A percentile compares a stretch with the other conserved stretches of the same genome.
Conservation (phyloP, 2,797 vertebrate species). For the Pangasius mekongensis region DNA sequence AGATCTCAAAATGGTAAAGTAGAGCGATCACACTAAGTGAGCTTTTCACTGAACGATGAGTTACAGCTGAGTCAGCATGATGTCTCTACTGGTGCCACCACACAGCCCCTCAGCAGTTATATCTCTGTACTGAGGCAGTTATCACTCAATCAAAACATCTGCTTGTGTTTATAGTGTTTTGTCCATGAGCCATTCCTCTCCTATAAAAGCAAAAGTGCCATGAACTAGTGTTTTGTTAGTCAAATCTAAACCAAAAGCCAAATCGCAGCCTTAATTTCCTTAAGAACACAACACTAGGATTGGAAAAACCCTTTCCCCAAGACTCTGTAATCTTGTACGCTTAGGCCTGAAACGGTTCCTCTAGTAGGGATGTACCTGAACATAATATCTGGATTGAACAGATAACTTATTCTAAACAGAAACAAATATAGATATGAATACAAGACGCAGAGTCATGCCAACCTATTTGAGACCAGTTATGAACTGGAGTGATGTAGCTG, state of each 20-base stretch:
- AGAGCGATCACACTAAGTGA: neutral
- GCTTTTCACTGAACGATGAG: too few relatives aligned
- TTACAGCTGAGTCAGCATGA: constrained; percentile 28
- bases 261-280: neutral
- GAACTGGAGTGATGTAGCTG: neutral
- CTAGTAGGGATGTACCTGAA: too few relatives aligned
- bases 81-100: neutral
- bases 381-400: neutral
- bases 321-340: neutral
- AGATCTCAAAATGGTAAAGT: neutral
- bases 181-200: neutral
- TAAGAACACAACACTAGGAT: neutral
- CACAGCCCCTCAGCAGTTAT: constrained; percentile 34
- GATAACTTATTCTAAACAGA: neutral
- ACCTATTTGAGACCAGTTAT: neutral
- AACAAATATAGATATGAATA: neutral
- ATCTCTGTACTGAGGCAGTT: neutral
- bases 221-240: neutral
- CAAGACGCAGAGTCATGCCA: neutral
- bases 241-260: neutral
- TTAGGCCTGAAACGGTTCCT: neutral
- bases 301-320: neutral
- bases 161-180: neutral
- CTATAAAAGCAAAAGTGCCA: neutral
- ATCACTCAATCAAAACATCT: neutral